Evolutionary conservation across 2,797 vertebrate species (phyloP).

Genomic region (Eulemur mongoz): DNA sequence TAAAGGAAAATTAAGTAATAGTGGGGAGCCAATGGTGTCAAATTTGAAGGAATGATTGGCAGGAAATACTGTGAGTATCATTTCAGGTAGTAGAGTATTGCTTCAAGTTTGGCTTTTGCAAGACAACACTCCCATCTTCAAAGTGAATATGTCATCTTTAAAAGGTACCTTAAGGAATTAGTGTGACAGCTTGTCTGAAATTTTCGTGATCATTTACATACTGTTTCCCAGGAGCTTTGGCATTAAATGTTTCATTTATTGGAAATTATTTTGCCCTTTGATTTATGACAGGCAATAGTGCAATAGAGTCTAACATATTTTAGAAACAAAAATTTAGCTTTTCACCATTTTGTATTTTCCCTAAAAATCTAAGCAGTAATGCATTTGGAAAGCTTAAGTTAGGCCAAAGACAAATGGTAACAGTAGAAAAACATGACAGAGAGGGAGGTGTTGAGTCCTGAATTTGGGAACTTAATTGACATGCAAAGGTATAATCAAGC

Average conservation of each 20-base stretch:
- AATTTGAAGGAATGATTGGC: neutral
- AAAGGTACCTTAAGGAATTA: slow-evolving; percentile 57
- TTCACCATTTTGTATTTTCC: neutral
- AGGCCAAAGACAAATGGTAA: neutral
- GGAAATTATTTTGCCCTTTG: slow-evolving; percentile 39
- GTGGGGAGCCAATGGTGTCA: neutral
- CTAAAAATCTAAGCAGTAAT: neutral
- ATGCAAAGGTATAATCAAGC: slow-evolving; percentile 10
- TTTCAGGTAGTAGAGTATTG: neutral
- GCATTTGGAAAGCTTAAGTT: neutral
- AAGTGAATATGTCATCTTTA: neutral
- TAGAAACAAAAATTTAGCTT: slow-evolving; percentile 33
- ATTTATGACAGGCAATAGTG: neutral
- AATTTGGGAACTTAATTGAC: slow-evolving; percentile 8
- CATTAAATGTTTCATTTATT: slow-evolving; percentile 55
- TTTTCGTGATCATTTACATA: slow-evolving; percentile 29
- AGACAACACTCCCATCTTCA: neutral
- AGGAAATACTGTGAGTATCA: neutral
- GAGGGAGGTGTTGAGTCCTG: neutral
- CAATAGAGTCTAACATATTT: neutral
- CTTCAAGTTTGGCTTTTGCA: neutral
- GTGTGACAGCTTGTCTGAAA: slow-evolving; percentile 10
- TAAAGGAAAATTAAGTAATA: neutral
- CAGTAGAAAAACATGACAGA: neutral
- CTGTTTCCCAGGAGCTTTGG: slow-evolving; percentile 47